These are phyloP conservation scores for Ameiurus melas DNA, from an alignment of 2,113 vertebrate species.

Conservation along the genomic window DNA sequence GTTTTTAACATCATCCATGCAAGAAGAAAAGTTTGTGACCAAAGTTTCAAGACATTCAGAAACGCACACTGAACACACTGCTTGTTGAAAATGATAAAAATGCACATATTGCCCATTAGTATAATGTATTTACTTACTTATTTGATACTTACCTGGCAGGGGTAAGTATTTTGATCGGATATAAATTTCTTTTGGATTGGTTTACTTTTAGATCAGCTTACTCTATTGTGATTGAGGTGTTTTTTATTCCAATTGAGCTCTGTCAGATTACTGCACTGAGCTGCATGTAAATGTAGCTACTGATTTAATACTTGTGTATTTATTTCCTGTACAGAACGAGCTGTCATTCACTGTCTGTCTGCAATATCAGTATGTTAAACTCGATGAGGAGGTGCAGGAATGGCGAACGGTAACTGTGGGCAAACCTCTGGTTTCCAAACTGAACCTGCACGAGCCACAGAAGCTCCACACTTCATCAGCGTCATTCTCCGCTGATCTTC, in stretches of 20 bases:
- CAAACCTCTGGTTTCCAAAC: conserved; percentile 84
- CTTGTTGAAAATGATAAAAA: background rate
- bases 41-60: background rate
- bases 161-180: too few relatives aligned
- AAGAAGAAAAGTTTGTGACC: background rate
- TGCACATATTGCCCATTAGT: background rate
- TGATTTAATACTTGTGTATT: background rate
- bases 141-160: too few relatives aligned
- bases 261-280: background rate
- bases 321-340: conserved; percentile 69
- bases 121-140: background rate
- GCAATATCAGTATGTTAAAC: conserved; percentile 75
- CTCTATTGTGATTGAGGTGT: background rate
- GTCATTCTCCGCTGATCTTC: conserved; percentile 50
- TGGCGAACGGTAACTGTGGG: conserved; percentile 70
- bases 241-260: background rate
- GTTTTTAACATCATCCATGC: too few relatives aligned
- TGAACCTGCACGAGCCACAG: conserved; percentile 73
- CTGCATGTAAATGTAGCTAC: background rate
- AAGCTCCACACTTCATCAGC: conserved; percentile 26
- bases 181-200: background rate
- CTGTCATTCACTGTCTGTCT: conserved; percentile 79
- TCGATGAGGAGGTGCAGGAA: conserved; percentile 81
- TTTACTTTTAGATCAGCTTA: background rate
- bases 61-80: too few relatives aligned